These are phyloP conservation scores for Lepeophtheirus salmonis DNA, from an alignment of 1,140 invertebrate genomes.

Conservation along the genomic window DNA sequence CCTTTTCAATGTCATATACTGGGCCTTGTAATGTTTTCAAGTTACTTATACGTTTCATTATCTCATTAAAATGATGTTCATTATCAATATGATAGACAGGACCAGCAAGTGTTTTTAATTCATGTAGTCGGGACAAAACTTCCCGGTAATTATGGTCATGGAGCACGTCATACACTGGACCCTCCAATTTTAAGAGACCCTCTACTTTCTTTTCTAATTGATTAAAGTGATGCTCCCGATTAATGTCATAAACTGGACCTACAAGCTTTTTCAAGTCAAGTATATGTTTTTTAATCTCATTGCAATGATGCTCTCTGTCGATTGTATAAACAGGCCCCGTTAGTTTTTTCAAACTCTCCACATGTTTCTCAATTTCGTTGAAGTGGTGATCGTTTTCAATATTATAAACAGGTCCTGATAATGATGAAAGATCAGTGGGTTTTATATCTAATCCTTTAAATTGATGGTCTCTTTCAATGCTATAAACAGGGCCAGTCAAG, in stretches of 20 bases:
- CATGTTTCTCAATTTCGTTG: slow-evolving; percentile 11
- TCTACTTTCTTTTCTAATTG: slow-evolving; percentile 14
- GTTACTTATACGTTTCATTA: slow-evolving; percentile 10
- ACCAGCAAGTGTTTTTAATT: slow-evolving; percentile 8
- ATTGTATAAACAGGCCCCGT: slow-evolving; percentile 12
- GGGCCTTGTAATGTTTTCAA: slow-evolving; percentile 11
- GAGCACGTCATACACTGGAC: slow-evolving; percentile 10
- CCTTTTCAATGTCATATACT: slow-evolving; percentile 8
- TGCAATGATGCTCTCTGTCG: slow-evolving; percentile 10
- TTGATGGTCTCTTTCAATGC: slow-evolving; percentile 7
- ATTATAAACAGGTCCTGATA: slow-evolving; percentile 12
- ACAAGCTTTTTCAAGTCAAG: slow-evolving; percentile 14
- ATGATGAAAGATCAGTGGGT: background rate
- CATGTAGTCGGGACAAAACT: slow-evolving; percentile 1
- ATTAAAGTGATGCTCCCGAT: slow-evolving; percentile 9
- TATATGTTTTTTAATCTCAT: slow-evolving; percentile 13
- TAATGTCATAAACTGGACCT: slow-evolving; percentile 15
- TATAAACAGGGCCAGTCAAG: slow-evolving; percentile 15
- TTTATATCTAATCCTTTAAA: slow-evolving; percentile 5
- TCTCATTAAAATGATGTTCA: slow-evolving; percentile 10
- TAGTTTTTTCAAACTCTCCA: slow-evolving; percentile 10
- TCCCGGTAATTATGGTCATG: slow-evolving; percentile 8
- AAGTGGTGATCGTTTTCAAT: slow-evolving; percentile 15
- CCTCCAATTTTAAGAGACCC: background rate
- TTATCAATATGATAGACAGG: slow-evolving; percentile 14